Conservation (phyloP, 1,140 invertebrate genomes). For the Papilio dardanus region DNA sequence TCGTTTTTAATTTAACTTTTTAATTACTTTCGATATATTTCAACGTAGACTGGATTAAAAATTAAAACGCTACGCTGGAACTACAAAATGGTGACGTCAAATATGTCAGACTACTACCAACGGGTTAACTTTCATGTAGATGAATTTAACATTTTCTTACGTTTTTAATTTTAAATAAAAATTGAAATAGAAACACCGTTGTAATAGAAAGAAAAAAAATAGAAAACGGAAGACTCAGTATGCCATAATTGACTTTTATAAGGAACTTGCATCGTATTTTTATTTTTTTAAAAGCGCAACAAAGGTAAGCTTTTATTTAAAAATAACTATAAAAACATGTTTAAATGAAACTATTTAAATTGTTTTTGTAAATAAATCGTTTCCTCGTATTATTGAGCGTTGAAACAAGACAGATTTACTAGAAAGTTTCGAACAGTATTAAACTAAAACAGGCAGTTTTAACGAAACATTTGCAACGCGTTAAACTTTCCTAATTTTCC, state of each 20-base stretch:
- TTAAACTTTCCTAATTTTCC: slow-evolving; percentile 18
- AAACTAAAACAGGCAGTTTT: neutral
- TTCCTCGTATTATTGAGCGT: neutral
- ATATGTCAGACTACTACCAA: neutral
- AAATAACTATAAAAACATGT: neutral
- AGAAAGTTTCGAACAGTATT: neutral
- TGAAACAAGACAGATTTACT: neutral
- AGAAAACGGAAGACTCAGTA: neutral
- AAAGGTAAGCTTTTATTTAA: neutral
- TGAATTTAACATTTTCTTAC: neutral
- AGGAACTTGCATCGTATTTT: neutral
- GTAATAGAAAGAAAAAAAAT: slow-evolving; percentile 1
- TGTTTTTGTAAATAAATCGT: neutral
- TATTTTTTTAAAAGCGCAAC: neutral
- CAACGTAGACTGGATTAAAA: neutral
- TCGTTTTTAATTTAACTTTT: neutral
- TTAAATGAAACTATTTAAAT: neutral
- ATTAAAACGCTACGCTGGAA: neutral
- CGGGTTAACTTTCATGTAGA: neutral
- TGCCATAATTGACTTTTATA: slow-evolving; percentile 1
- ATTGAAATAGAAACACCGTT: neutral
- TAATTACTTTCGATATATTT: neutral
- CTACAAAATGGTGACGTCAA: neutral
- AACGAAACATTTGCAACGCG: neutral
- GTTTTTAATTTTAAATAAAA: neutral